Evolutionary conservation across 37 sponge, comb jelly and placozoan genomes (phyloP), one percentile per base, ranked within the genome.

Genomic region (Spongilla lacustris): DNA sequence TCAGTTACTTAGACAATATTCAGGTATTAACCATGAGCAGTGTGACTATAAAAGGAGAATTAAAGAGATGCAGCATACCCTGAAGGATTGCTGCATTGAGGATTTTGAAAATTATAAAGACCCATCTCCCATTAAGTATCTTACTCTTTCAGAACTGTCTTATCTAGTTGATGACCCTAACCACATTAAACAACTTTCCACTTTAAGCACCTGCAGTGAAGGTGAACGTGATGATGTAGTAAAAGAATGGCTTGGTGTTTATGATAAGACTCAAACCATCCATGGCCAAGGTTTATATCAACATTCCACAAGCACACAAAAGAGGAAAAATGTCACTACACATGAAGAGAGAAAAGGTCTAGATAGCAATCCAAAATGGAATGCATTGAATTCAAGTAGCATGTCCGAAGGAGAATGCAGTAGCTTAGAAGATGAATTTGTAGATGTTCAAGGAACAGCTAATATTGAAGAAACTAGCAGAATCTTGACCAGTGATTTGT

Each of bases 361-460:
- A 41, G 41, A 41, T 41, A 41, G 41, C 41, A 41, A 41, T 41
- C 41, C 41, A 41, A 41, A 41, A 41, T 41, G 41, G 41, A 41
- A 3, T 41, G 41, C 6, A 6, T 41, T 41, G 41, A 41, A 41
- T 41, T 41, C 41, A 41, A 41, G 41, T 41, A 41, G 41, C 6
- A 41, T 41, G 41, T 41, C 41, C 6, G 6, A 41, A 41, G 41
- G 41, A 41, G 6, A 41, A 41, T 41, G 41, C 6, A 41, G 41
- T 9, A 31, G 12, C 14, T 38, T 37, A 26, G 79, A 67, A 0
- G 81, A 77, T 29, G 80, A 82, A 8, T 36, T 77, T 0, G 69
- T 91, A 74, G 83, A 85, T 5, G 77, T 91, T 50, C 38, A 77
- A 77, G 87, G 84, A 68, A 92, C 86, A 75, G 87, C 81, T 34